A percentile compares a stretch with the other conserved stretches of the same genome.
These are phyloP conservation scores for Lepidocyrtinus sp. DNA, from an alignment of 2,888 invertebrate genomes.

Conservation along the genomic window DNA sequence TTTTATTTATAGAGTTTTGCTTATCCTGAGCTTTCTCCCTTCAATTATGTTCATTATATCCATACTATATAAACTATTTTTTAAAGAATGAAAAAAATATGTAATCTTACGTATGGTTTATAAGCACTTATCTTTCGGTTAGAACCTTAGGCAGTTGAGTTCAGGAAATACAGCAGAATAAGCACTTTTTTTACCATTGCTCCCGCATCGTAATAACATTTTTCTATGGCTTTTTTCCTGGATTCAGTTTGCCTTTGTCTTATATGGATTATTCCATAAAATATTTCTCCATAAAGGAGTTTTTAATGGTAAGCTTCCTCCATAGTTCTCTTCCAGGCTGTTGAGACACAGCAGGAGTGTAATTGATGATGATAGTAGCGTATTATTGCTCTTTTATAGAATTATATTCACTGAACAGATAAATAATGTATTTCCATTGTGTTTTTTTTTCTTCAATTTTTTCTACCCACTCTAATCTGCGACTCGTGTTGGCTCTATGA, in stretches of 20 bases:
- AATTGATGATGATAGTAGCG: slow-evolving; percentile 24
- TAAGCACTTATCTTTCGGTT: too few species aligned
- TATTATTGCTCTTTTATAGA: slow-evolving; percentile 2
- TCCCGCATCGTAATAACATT: too few species aligned
- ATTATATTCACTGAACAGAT: not conserved
- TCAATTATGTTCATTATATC: too few species aligned
- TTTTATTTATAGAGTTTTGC: not conserved
- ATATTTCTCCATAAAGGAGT: slow-evolving; percentile 36
- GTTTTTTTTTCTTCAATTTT: slow-evolving; percentile 12
- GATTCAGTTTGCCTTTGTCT: too few species aligned
- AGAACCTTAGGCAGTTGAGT: too few species aligned
- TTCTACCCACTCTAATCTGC: slow-evolving; percentile 1
- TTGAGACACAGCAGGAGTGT: slow-evolving; percentile 20
- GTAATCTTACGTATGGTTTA: too few species aligned
- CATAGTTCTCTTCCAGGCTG: not conserved
- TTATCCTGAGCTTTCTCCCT: not conserved
- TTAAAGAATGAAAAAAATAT: too few species aligned
- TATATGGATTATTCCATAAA: slow-evolving; percentile 12
- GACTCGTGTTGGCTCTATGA: not conserved
- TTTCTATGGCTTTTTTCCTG: too few species aligned
- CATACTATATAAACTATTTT: too few species aligned
- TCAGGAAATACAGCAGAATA: too few species aligned
- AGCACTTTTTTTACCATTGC: too few species aligned
- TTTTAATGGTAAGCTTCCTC: not conserved
- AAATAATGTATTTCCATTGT: slow-evolving; percentile 15